Conservation (phyloP, 2,888 invertebrate species). For the Tineola bisselliella region DNA sequence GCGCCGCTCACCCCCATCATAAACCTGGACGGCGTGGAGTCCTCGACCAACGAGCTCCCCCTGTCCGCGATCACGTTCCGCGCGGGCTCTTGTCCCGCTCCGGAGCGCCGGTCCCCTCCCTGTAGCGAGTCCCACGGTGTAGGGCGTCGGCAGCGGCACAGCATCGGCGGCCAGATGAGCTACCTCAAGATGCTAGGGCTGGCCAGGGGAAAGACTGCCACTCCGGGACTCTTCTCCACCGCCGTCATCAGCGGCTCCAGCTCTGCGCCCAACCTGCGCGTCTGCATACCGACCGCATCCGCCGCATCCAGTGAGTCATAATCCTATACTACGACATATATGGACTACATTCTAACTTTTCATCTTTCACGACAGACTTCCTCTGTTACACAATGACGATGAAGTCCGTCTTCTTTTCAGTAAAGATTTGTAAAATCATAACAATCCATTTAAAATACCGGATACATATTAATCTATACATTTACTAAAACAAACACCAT, state of each 20-base stretch:
- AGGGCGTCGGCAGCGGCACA: slow-evolving; percentile 92
- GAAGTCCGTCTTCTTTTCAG: neutral
- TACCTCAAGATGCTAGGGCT: slow-evolving; percentile 91
- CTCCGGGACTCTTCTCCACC: slow-evolving; percentile 92
- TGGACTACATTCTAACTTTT: neutral
- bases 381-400: neutral
- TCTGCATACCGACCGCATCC: slow-evolving; percentile 82
- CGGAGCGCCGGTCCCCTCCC: slow-evolving; percentile 31
- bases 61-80: slow-evolving; percentile 68
- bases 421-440: neutral
- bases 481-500: neutral
- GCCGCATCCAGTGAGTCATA: slow-evolving; percentile 72
- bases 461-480: neutral
- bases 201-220: slow-evolving; percentile 65
- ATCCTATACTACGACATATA: neutral
- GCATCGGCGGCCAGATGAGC: slow-evolving; percentile 95
- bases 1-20: slow-evolving; percentile 44
- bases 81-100: slow-evolving; percentile 32
- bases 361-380: neutral
- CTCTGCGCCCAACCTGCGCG: slow-evolving; percentile 89
- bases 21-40: slow-evolving; percentile 59
- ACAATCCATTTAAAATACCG: neutral
- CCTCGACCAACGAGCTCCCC: slow-evolving; percentile 75
- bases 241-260: slow-evolving; percentile 96
- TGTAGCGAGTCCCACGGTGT: slow-evolving; percentile 42